Base-by-base conservation (phyloP, 2,797 vertebrate genomes). In the Lutra lutra region DNA sequence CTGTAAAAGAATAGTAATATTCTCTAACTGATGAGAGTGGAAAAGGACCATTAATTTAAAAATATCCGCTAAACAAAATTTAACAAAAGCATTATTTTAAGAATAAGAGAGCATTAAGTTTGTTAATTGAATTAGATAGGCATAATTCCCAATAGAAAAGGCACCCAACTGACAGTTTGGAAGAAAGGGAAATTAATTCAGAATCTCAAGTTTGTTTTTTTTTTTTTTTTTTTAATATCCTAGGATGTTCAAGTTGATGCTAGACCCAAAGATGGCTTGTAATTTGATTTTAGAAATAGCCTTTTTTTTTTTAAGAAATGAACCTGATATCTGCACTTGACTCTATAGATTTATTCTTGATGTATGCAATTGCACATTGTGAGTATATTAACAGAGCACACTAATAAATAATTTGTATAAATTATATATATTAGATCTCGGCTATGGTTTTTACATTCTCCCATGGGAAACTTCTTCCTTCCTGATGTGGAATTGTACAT, bases 341-440 rank as follows among this genome's bases (percentile, higher is more conserved):
- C 97, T 70, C 95, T 95, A 97, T 97, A 97, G 97, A 98, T 98
- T 98, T 98, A 98, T 98, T 97, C 98, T 99, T 98, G 98, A 99
- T 97, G 98, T 99, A 98, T 98, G 98, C 98, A 99, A 99, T 98
- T 99, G 99, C 99, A 98, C 99, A 98, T 98, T 99, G 99, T 99
- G 99, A 99, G 99, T 99, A 99, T 99, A 99, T 99, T 99, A 99
- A 99, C 98, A 99, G 99, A 99, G 99, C 99, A 99, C 99, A 99
- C 98, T 99, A 99, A 99, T 99, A 98, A 99, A 99, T 97, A 98
- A 98, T 99, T 99, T 99, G 99, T 99, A 99, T 99, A 99, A 99
- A 99, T 99, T 98, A 98, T 99, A 99, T 98, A 98, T 98, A 98
- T 98, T 97, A 98, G 97, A 98, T 99, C 98, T 98, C 98, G 97